Conservation (phyloP, 2,888 invertebrate genomes). For the Onchidella celtica region DNA sequence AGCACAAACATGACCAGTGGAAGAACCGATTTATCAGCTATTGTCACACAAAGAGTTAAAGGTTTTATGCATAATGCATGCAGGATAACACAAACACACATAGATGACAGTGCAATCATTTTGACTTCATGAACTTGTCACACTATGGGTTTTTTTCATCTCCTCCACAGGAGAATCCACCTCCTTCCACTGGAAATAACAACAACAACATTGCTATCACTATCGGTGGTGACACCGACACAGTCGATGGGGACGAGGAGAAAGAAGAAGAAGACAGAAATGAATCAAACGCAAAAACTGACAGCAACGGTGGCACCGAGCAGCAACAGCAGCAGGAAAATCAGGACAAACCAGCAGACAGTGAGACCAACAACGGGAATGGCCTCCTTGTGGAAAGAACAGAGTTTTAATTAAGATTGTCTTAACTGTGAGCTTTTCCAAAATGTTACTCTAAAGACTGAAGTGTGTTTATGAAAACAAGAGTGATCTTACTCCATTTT, state of each 20-base stretch:
- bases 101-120: too few relatives aligned
- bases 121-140: too few relatives aligned
- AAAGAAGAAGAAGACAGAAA: neutral
- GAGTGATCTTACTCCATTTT: too few relatives aligned
- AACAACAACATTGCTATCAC: neutral
- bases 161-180: neutral
- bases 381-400: neutral
- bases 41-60: too few relatives aligned
- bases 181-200: neutral
- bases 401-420: neutral
- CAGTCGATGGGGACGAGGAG: neutral
- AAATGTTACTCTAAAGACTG: too few relatives aligned
- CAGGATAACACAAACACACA: too few relatives aligned
- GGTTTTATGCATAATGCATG: too few relatives aligned
- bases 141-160: too few relatives aligned
- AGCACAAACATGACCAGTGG: too few relatives aligned
- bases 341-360: neutral
- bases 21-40: too few relatives aligned
- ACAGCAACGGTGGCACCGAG: neutral
- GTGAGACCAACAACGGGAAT: neutral
- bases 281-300: neutral
- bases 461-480: too few relatives aligned
- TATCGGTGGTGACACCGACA: neutral
- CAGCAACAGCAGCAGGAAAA: neutral
- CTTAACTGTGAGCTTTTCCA: neutral